phyloP scores from a whole-genome alignment of 2,888 invertebrate genomes.

The Sinhomidia bicolor region DNA sequence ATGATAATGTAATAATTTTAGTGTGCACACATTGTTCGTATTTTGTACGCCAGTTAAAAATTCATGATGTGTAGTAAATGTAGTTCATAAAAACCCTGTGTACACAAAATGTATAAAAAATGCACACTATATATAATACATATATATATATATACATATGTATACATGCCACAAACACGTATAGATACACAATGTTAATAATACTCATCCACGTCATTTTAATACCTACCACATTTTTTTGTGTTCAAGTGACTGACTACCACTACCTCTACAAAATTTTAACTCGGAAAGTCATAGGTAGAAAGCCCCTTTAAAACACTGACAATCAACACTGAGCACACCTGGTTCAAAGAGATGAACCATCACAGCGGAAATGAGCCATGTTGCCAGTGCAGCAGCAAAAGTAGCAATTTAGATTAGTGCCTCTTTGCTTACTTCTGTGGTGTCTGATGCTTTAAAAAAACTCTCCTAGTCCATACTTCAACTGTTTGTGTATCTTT shows the following conservation, averaged over 20 bases:
- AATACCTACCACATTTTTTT: conserved; percentile 47
- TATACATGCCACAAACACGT: background rate
- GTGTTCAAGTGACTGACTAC: conserved; percentile 51
- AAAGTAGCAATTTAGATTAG: conserved; percentile 27
- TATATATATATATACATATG: background rate
- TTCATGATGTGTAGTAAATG: conserved; percentile 11
- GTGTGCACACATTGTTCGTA: background rate
- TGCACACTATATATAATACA: background rate
- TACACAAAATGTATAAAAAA: background rate
- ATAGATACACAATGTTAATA: too few species aligned
- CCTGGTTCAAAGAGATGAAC: conserved; percentile 74
- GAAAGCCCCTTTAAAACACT: conserved; percentile 48
- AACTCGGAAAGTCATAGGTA: conserved; percentile 35
- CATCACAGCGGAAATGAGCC: conserved; percentile 74
- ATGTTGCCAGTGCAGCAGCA: conserved; percentile 57
- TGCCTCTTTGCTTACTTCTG: conserved; percentile 16
- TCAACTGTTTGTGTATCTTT: background rate
- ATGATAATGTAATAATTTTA: conserved; percentile 21
- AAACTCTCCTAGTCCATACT: too few species aligned
- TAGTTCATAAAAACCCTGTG: background rate
- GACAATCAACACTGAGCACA: conserved; percentile 73
- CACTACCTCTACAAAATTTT: background rate
- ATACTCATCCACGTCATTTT: too few species aligned
- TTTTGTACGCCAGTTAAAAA: background rate
- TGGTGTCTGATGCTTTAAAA: background rate